A percentile compares a stretch with the other conserved stretches of the same genome.
Conservation (phyloP, 1,140 invertebrate genomes). For the Cryptotermes secundus region DNA sequence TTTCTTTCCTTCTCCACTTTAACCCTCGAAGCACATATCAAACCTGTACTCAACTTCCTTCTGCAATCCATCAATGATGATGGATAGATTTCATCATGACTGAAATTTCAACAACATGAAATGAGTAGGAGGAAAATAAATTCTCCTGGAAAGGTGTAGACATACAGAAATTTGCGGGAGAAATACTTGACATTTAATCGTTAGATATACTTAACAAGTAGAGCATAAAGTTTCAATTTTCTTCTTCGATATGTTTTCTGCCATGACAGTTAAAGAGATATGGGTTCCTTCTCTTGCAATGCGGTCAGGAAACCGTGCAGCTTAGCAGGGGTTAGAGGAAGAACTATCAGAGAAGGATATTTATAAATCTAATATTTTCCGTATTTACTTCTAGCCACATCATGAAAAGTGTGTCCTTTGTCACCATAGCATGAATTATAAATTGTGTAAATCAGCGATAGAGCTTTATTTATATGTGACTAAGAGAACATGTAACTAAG, state of each 20-base stretch:
- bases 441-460: too few species aligned
- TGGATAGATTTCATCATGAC: neutral
- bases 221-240: neutral
- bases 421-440: too few species aligned
- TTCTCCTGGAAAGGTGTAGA: neutral
- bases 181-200: neutral
- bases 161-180: neutral
- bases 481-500: too few species aligned
- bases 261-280: neutral
- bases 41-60: neutral
- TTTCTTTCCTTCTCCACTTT: slow-evolving; percentile 19
- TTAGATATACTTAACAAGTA: neutral
- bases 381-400: too few species aligned
- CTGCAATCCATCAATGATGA: slow-evolving; percentile 12
- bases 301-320: too few species aligned
- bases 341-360: too few species aligned
- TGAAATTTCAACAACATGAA: slow-evolving; percentile 17
- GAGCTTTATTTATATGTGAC: too few species aligned
- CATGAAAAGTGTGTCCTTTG: too few species aligned
- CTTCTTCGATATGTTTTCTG: neutral
- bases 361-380: too few species aligned
- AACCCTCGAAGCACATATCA: neutral
- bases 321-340: too few species aligned
- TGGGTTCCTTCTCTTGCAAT: too few species aligned
- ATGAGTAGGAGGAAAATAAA: neutral